Percentiles rank a stretch among this genome's conserved stretches.
phyloP scores from a whole-genome alignment of 1,140 invertebrate genomes.

The Theocolax elegans region DNA sequence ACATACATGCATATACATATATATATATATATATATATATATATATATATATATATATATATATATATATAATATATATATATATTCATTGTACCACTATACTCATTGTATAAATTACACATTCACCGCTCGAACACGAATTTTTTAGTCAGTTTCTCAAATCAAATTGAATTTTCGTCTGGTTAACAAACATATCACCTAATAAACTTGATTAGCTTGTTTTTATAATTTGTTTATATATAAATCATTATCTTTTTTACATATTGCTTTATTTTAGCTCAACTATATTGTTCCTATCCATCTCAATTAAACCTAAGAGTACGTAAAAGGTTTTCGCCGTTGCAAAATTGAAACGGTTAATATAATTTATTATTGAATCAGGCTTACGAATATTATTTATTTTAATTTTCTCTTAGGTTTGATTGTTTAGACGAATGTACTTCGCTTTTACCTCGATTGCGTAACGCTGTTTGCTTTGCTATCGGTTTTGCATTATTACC shows the following conservation, averaged over 20 bases:
- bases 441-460: slow-evolving; percentile 68
- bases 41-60: slow-evolving; percentile 45
- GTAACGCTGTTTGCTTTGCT: slow-evolving; percentile 68
- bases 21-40: slow-evolving; percentile 44
- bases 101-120: slow-evolving; percentile 69
- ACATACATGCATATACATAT: too few relatives aligned
- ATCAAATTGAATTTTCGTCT: slow-evolving; percentile 51
- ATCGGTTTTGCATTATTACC: slow-evolving; percentile 65
- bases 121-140: slow-evolving; percentile 63
- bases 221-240: slow-evolving; percentile 48
- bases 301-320: slow-evolving; percentile 49
- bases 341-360: not conserved
- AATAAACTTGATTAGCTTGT: slow-evolving; percentile 59
- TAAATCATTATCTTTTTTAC: slow-evolving; percentile 53
- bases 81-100: slow-evolving; percentile 64
- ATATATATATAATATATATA: slow-evolving; percentile 48
- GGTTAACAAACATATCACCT: slow-evolving; percentile 48
- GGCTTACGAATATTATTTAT: not conserved
- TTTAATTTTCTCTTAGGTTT: slow-evolving; percentile 57
- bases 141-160: slow-evolving; percentile 50
- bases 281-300: slow-evolving; percentile 52
- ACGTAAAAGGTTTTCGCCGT: slow-evolving; percentile 39
- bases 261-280: slow-evolving; percentile 59
- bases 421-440: slow-evolving; percentile 65
- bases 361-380: not conserved